These are phyloP conservation scores for Arrhopalites spinosus DNA, from an alignment of 2,888 invertebrate species.

Conservation along the genomic window DNA sequence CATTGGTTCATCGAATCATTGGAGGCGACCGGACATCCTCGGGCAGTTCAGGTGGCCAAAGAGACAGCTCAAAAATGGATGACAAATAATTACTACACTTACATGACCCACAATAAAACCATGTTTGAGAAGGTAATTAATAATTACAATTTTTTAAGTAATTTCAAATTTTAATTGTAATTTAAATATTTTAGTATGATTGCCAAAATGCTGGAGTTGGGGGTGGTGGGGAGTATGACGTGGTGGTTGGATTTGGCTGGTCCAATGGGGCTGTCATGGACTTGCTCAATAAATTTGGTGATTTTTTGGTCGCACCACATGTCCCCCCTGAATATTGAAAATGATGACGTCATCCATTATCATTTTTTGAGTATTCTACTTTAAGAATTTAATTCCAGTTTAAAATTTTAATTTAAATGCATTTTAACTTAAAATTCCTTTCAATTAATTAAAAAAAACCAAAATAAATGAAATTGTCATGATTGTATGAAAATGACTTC, in stretches of 20 bases:
- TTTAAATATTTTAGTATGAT: slow-evolving; percentile 39
- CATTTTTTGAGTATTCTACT: no score
- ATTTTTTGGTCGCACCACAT: background rate
- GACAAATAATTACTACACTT: slow-evolving; percentile 75
- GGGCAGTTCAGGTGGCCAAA: slow-evolving; percentile 70
- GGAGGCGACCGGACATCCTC: slow-evolving; percentile 69
- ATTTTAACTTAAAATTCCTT: no score
- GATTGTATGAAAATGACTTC: no score
- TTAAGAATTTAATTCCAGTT: no score
- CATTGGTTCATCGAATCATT: slow-evolving; percentile 81
- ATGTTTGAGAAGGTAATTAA: slow-evolving; percentile 83
- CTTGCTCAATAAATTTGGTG: slow-evolving; percentile 31
- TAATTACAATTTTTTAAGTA: no score
- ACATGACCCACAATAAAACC: slow-evolving; percentile 64
- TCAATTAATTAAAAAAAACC: no score
- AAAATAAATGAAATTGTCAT: no score
- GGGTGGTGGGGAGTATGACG: slow-evolving; percentile 39
- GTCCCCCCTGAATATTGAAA: no score
- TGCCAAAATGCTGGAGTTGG: slow-evolving; percentile 23
- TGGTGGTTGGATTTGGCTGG: slow-evolving; percentile 41
- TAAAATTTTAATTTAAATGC: no score
- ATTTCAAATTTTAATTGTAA: no score
- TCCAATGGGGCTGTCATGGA: slow-evolving; percentile 40
- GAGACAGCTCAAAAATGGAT: slow-evolving; percentile 82
- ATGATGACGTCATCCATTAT: no score